Evolutionary conservation across 2,888 invertebrate species (phyloP).

Genomic region (Drymonia ruficornis): DNA sequence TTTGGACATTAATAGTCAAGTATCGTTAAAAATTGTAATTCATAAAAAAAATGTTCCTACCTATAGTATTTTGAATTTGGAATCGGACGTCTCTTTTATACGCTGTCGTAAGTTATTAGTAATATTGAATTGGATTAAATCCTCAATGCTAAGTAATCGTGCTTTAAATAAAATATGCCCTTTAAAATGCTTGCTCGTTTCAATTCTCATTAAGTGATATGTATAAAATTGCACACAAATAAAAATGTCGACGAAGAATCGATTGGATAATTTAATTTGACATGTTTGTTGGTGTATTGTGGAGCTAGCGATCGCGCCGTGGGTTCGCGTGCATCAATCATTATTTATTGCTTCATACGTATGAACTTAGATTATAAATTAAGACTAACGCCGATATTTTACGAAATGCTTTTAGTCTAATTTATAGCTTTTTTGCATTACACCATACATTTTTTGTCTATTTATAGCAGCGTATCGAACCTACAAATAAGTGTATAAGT

Average conservation of each 20-base stretch:
- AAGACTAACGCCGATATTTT: constrained; percentile 18
- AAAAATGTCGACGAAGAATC: constrained; percentile 53
- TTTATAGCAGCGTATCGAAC: background rate
- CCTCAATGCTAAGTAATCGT: background rate
- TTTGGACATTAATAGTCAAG: too few species aligned
- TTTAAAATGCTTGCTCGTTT: constrained; percentile 7
- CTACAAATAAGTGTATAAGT: constrained; percentile 4
- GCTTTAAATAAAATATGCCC: background rate
- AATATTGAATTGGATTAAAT: background rate
- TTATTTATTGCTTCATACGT: constrained; percentile 27
- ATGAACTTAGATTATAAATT: constrained; percentile 18
- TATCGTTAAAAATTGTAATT: too few species aligned
- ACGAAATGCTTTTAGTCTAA: constrained; percentile 4
- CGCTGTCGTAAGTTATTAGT: background rate
- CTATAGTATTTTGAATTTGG: background rate
- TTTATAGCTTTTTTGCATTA: background rate
- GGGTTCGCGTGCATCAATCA: constrained; percentile 36
- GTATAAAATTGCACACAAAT: constrained; percentile 43
- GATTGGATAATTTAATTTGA: constrained; percentile 53
- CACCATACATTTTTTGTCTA: background rate
- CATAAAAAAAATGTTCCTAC: too few species aligned
- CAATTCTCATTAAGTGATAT: constrained; percentile 25
- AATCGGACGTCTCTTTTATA: background rate
- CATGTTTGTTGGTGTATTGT: constrained; percentile 43
- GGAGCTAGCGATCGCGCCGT: constrained; percentile 33